A percentile compares a stretch with the other conserved stretches of the same genome.
Evolutionary conservation across 2,113 vertebrate species (phyloP).

Genomic region (Cyrtonyx montezumae): DNA sequence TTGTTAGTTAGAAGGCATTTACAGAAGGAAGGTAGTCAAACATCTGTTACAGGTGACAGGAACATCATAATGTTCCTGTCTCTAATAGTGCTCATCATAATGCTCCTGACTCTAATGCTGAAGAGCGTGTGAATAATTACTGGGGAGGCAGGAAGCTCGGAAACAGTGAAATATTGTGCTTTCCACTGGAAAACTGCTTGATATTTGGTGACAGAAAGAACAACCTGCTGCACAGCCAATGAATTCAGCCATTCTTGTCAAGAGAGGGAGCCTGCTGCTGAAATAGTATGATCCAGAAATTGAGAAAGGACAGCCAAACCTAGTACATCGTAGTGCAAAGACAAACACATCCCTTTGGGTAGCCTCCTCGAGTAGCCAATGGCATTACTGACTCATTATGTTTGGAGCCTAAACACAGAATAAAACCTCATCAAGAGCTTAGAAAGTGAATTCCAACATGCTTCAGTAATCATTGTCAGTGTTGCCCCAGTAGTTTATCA

Average conservation of each 20-base stretch:
- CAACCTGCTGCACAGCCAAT: neutral
- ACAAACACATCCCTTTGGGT: conserved; percentile 27
- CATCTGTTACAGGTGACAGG: conserved; percentile 35
- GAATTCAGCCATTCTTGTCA: neutral
- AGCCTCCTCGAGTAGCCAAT: neutral
- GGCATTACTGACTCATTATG: neutral
- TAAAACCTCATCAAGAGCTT: neutral
- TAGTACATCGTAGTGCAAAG: neutral
- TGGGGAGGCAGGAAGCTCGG: neutral
- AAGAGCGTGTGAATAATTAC: neutral
- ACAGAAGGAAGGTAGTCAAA: conserved; percentile 73
- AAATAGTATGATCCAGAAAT: neutral
- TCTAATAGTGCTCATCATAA: no score
- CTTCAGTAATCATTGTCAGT: conserved; percentile 20
- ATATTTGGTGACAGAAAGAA: neutral
- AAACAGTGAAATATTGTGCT: neutral
- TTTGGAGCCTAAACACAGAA: neutral
- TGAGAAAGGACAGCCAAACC: neutral
- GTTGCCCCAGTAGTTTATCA: conserved; percentile 2
- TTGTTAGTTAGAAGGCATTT: conserved; percentile 73
- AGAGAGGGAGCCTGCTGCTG: neutral
- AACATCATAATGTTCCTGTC: conserved; percentile 35
- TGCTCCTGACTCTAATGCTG: conserved; percentile 47
- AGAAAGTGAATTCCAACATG: conserved; percentile 28
- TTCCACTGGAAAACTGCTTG: neutral